A percentile compares a stretch with the other conserved stretches of the same genome.
These are phyloP conservation scores for Clanis bilineata DNA, from an alignment of 2,888 invertebrate species.

Conservation along the genomic window DNA sequence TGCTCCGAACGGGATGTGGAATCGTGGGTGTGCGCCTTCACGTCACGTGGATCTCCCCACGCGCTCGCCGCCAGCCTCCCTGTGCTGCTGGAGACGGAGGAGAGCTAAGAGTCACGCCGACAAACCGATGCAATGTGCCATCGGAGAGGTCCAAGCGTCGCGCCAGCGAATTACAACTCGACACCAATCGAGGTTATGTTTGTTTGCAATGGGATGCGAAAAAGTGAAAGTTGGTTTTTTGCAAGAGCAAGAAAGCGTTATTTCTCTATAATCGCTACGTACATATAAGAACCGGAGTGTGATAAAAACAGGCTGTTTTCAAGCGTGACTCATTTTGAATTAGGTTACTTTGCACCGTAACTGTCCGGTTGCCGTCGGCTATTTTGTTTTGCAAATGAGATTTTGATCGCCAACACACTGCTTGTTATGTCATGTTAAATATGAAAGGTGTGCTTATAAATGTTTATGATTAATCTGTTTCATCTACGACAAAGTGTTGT, in stretches of 20 bases:
- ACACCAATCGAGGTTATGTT: constrained; percentile 58
- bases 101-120: constrained; percentile 51
- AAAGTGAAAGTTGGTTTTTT: constrained; percentile 72
- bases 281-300: constrained; percentile 33
- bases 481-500: background rate
- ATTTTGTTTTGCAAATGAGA: constrained; percentile 10
- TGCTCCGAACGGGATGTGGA: constrained; percentile 82
- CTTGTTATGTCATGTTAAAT: constrained; percentile 2
- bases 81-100: constrained; percentile 84
- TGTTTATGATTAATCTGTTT: background rate
- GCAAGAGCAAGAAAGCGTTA: constrained; percentile 61
- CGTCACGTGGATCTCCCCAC: constrained; percentile 66
- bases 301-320: constrained; percentile 33
- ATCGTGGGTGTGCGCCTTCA: constrained; percentile 83
- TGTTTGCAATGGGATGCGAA: constrained; percentile 69
- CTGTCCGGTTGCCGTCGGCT: constrained; percentile 8
- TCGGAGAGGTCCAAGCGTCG: constrained; percentile 45
- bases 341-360: constrained; percentile 16
- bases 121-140: constrained; percentile 39
- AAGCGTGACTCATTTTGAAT: constrained; percentile 33
- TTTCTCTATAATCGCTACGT: constrained; percentile 40
- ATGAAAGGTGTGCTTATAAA: background rate
- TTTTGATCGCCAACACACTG: background rate
- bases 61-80: constrained; percentile 79
- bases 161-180: constrained; percentile 39